These are phyloP conservation scores for Oxyura jamaicensis DNA, from an alignment of 2,113 vertebrate species.

Conservation along the genomic window DNA sequence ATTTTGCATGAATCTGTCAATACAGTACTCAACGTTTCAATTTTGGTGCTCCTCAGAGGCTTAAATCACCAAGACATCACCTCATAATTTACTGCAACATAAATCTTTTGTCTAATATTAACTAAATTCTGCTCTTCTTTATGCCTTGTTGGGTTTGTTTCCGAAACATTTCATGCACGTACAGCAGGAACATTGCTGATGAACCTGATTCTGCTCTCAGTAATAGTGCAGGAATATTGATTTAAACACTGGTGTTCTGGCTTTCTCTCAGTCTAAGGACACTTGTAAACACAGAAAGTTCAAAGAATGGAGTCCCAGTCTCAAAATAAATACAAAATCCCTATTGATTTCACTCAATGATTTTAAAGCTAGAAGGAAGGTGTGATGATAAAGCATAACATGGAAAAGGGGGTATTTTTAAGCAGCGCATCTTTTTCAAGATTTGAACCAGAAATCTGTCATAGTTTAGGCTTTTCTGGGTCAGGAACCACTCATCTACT, in stretches of 20 bases:
- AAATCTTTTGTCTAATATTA: not conserved
- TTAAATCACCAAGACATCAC: not conserved
- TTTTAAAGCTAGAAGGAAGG: not conserved
- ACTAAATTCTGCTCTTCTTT: not conserved
- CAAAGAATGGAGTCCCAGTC: not conserved
- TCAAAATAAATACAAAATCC: not conserved
- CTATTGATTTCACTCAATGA: not conserved
- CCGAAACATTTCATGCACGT: not conserved
- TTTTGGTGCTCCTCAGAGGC: not conserved
- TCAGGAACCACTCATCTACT: not conserved
- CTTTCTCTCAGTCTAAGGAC: not conserved
- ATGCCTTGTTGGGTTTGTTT: not conserved
- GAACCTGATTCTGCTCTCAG: not conserved
- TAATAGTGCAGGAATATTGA: not conserved
- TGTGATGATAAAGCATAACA: not conserved
- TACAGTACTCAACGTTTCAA: not conserved
- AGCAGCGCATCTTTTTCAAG: not conserved
- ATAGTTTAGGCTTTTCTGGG: not conserved
- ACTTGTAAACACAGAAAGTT: not conserved
- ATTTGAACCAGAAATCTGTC: not conserved
- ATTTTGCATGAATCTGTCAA: conserved; percentile 76
- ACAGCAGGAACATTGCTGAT: not conserved
- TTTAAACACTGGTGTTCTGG: not conserved
- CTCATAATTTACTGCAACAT: not conserved
- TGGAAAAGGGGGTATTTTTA: not conserved